Evolutionary conservation across 2,113 vertebrate genomes (phyloP).

Genomic region (Zosterops hypoxanthus): DNA sequence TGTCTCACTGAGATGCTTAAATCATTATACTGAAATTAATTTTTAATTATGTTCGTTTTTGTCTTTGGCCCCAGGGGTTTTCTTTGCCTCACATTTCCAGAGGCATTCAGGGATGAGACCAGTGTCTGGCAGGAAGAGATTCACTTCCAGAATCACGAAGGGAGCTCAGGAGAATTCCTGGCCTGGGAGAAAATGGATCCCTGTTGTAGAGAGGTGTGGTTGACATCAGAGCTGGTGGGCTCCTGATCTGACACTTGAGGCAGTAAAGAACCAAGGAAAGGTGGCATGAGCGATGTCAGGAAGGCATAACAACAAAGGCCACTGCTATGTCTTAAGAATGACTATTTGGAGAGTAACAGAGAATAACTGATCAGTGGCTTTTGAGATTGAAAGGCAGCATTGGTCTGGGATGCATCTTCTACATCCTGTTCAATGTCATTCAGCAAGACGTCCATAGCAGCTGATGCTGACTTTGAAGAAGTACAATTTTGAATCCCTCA

Average conservation of each 20-base stretch:
- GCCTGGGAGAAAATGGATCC: neutral
- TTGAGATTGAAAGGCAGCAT: neutral
- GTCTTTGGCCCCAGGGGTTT: slow-evolving; percentile 12
- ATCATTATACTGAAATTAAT: slow-evolving; percentile 23
- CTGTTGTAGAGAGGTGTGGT: neutral
- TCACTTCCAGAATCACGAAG: neutral
- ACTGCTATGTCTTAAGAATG: neutral
- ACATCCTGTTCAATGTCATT: neutral
- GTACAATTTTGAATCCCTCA: neutral
- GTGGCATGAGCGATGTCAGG: neutral
- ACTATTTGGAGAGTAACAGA: neutral
- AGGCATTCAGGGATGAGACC: neutral
- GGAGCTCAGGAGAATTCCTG: neutral
- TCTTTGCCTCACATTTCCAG: neutral
- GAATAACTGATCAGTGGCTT: neutral
- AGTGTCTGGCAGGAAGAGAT: neutral
- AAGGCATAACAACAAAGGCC: neutral
- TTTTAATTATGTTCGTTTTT: neutral
- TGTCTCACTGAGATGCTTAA: neutral
- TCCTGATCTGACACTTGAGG: neutral
- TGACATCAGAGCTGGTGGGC: neutral
- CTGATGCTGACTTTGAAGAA: neutral
- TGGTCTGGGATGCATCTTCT: neutral
- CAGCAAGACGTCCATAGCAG: neutral
- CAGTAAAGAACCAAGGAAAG: neutral